A percentile compares a stretch with the other conserved stretches of the same genome.
Conservation (phyloP, 2,797 vertebrate genomes). For the Podarcis siculus region DNA sequence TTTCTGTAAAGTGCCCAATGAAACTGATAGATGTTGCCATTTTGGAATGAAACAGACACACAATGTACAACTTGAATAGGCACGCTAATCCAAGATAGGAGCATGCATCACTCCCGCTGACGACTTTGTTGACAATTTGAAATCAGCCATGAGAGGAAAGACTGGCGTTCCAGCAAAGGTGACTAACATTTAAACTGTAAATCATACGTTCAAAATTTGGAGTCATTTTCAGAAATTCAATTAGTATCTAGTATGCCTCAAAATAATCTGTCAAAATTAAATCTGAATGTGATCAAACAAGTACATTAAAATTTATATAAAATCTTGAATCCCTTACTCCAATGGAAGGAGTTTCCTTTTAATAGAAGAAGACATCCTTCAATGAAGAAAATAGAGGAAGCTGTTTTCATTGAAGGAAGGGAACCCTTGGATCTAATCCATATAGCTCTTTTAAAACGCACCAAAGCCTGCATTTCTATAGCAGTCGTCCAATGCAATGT, state of each 20-base stretch:
- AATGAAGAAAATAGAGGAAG: not conserved
- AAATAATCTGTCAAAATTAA: not conserved
- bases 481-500: too few relatives aligned
- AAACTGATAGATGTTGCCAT: not conserved
- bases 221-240: too few relatives aligned
- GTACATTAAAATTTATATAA: not conserved
- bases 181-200: not conserved
- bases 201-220: too few relatives aligned
- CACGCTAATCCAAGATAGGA: not conserved
- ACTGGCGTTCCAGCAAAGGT: not conserved
- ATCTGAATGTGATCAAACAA: not conserved
- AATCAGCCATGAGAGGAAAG: not conserved
- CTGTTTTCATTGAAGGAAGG: not conserved
- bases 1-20: not conserved
- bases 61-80: not conserved
- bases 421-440: not conserved
- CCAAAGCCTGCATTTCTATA: not conserved
- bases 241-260: too few relatives aligned
- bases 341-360: not conserved
- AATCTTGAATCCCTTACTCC: not conserved
- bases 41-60: not conserved
- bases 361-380: not conserved
- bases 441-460: not conserved
- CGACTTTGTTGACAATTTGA: not conserved
- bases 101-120: not conserved